Base-by-base conservation (phyloP, 1,140 invertebrate genomes). In the Drosophila albomicans region DNA sequence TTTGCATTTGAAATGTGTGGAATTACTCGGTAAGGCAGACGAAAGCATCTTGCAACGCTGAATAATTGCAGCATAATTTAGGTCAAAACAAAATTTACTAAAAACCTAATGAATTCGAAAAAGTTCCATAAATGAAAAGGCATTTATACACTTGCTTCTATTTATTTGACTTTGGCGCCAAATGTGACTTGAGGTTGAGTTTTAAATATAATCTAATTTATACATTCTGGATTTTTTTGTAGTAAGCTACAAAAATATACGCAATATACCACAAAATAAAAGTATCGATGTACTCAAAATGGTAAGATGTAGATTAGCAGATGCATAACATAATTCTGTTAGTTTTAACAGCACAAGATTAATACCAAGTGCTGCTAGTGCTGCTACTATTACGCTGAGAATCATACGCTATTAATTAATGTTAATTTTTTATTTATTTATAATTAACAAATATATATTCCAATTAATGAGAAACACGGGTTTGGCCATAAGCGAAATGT, bases 51-150 rank as follows among this genome's bases (percentile, higher is more conserved):
- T n/a, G 30, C 11, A 15, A 32, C 3, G 7, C 5, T 35, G 6
- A 57, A 63, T 48, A 70, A 16, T 3, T 71, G 73, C 35, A 70
- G 13, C 73, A 75, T 75, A 8, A 15, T 45, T 59, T 46, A 6
- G 35, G 35, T 8, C 35, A 1, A 38, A 38, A 38, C 8, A 11
- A 32, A 32, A n/a, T 52, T 28, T n/a, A 13, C 7, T 16, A 16
- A 16, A 49, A 49, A 54, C 35, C n/a, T 15, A 54, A 15, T 13
- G 7, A 35, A 35, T 15, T 13, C 32, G 0, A 30, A 32, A 10
- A 13, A 52, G 1, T 32, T 30, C 6, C 1, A 52, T 13, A 54
- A 54, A 54, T 8, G 7, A 54, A 54, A 54, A 35, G 1, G 25
- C 49, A 7, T 52, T 11, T 20, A n/a, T 28, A 15, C 5, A 8